phyloP scores from a whole-genome alignment of 2,113 vertebrate species.

The Uropsilus gracilis region DNA sequence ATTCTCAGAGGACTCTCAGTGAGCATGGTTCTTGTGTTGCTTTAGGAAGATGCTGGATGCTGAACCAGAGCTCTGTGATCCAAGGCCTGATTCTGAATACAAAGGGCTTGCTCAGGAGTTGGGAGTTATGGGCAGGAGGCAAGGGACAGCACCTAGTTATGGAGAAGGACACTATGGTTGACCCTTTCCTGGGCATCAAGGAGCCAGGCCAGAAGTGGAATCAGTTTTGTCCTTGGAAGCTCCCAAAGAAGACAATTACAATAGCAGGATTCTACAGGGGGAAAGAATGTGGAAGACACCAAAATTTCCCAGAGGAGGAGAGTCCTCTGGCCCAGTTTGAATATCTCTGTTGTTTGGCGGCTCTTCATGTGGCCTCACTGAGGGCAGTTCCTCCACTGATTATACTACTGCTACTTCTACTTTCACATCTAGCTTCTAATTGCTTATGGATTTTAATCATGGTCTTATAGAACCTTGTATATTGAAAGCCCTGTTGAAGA shows the following conservation, averaged over 20 bases:
- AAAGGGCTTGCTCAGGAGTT: background rate
- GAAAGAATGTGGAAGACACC: background rate
- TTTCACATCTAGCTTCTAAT: constrained; percentile 15
- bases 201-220: background rate
- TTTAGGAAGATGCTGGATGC: background rate
- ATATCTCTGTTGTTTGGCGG: background rate
- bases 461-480: background rate
- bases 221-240: background rate
- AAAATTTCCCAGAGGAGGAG: background rate
- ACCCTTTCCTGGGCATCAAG: background rate
- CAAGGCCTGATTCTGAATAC: background rate
- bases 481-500: background rate
- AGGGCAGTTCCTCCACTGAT: background rate
- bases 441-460: constrained; percentile 47
- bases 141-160: background rate
- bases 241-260: background rate
- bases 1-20: background rate
- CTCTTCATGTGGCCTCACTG: background rate
- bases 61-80: background rate
- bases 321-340: background rate
- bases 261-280: background rate
- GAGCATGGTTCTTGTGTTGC: background rate
- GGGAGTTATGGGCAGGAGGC: background rate
- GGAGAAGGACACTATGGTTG: background rate
- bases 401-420: background rate